Percentiles rank a stretch among this genome's conserved stretches.
Evolutionary conservation across 1,140 invertebrate genomes (phyloP).

Genomic region (Dreissena rostriformis): DNA sequence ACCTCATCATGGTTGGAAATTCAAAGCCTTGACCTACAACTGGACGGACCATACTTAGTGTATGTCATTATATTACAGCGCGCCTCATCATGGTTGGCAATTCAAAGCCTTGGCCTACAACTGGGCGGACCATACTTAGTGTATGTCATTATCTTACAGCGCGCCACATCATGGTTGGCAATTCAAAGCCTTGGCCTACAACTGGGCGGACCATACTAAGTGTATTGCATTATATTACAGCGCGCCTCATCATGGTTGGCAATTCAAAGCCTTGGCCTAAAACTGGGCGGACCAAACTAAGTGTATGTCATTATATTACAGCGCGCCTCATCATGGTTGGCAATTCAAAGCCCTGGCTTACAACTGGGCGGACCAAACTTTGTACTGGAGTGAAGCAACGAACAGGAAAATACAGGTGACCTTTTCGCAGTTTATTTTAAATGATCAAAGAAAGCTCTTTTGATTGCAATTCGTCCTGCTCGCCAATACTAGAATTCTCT

Average conservation of each 20-base stretch:
- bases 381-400: conserved; percentile 75
- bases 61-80: conserved; percentile 33
- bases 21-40: conserved; percentile 68
- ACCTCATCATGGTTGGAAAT: conserved; percentile 64
- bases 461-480: too few species aligned
- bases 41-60: conserved; percentile 47
- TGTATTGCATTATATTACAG: conserved; percentile 17
- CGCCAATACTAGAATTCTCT: too few species aligned
- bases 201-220: conserved; percentile 57
- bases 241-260: conserved; percentile 64
- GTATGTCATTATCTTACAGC: conserved; percentile 25
- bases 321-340: conserved; percentile 64
- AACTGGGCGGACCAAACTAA: conserved; percentile 65
- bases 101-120: conserved; percentile 69
- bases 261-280: conserved; percentile 68
- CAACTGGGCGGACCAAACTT: conserved; percentile 62
- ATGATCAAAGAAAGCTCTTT: too few species aligned
- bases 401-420: conserved; percentile 68
- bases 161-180: conserved; percentile 65
- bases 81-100: conserved; percentile 64
- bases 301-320: too few species aligned
- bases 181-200: conserved; percentile 68
- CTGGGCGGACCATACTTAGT: conserved; percentile 50
- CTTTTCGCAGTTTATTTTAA: too few species aligned
- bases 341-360: conserved; percentile 69